Percentiles rank a stretch among this genome's conserved stretches.
phyloP scores from a whole-genome alignment of 2,797 vertebrate genomes.

The Microchirus variegatus region DNA sequence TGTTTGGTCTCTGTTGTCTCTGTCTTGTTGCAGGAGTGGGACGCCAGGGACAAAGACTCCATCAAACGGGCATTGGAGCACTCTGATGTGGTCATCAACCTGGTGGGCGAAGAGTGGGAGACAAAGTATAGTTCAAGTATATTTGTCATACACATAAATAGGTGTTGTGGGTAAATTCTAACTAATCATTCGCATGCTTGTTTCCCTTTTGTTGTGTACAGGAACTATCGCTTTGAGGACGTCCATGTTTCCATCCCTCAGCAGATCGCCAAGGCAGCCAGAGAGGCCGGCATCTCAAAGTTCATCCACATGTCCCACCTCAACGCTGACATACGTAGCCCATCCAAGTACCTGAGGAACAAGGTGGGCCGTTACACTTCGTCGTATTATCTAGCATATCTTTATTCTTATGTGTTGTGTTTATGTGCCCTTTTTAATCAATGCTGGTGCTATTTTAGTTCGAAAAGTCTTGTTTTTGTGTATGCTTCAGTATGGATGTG shows the following conservation, averaged over 20 bases:
- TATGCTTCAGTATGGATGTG: no score
- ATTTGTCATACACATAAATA: no score
- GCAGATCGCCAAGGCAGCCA: conserved; percentile 84
- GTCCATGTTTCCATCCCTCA: conserved; percentile 89
- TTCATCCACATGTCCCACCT: conserved; percentile 94
- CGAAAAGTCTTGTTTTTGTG: no score
- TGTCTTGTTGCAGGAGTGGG: conserved; percentile 87
- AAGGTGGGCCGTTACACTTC: conserved; percentile 80
- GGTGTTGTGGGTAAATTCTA: background rate
- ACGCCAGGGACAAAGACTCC: conserved; percentile 87
- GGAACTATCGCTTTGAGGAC: conserved; percentile 91
- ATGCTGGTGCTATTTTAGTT: no score
- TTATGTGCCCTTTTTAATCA: no score
- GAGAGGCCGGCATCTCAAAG: conserved; percentile 88
- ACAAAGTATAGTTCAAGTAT: conserved; percentile 81
- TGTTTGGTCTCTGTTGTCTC: background rate
- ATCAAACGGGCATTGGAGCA: conserved; percentile 87
- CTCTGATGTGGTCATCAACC: conserved; percentile 95
- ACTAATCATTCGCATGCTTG: background rate
- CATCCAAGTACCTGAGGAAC: conserved; percentile 92
- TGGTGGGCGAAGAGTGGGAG: conserved; percentile 94
- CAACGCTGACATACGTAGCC: conserved; percentile 91
- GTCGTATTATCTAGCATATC: background rate
- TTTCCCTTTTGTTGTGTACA: conserved; percentile 59
- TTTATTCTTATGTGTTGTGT: background rate